Conservation (phyloP, 2,113 vertebrate genomes). For the Neotoma lepida region DNA sequence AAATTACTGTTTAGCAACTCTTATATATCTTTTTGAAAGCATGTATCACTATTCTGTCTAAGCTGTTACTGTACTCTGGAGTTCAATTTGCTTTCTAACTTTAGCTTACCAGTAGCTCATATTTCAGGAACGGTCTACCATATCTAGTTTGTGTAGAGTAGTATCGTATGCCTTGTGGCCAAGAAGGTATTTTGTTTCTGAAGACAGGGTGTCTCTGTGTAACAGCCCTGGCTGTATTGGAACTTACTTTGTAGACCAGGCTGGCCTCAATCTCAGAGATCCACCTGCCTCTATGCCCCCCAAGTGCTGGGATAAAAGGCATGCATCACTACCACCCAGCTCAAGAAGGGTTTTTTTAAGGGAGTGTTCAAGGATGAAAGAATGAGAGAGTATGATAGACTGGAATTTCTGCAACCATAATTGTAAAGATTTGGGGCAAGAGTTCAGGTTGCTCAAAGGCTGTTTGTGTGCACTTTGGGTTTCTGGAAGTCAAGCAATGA, state of each 20-base stretch:
- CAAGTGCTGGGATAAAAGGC: too few species aligned
- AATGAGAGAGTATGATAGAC: not conserved
- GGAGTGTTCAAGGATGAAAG: not conserved
- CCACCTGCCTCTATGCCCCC: too few species aligned
- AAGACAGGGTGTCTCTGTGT: too few species aligned
- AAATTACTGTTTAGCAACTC: not conserved
- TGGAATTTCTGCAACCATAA: not conserved
- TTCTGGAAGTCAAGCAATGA: not conserved
- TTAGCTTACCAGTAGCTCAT: not conserved
- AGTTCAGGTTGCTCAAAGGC: not conserved
- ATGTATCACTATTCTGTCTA: not conserved
- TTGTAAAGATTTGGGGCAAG: not conserved
- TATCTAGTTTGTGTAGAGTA: not conserved
- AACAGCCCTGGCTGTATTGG: too few species aligned
- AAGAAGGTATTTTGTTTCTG: too few species aligned
- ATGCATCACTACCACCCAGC: too few species aligned
- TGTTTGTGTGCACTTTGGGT: not conserved
- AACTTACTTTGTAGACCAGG: too few species aligned
- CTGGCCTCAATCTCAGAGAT: too few species aligned
- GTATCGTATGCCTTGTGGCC: too few species aligned
- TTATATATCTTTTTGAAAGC: not conserved
- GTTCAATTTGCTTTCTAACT: not conserved
- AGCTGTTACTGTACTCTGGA: not conserved
- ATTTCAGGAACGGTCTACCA: too few species aligned
- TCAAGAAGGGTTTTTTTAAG: not conserved